These are phyloP conservation scores for Tiaroga cobitis DNA, from an alignment of 2,797 vertebrate species.

Conservation along the genomic window DNA sequence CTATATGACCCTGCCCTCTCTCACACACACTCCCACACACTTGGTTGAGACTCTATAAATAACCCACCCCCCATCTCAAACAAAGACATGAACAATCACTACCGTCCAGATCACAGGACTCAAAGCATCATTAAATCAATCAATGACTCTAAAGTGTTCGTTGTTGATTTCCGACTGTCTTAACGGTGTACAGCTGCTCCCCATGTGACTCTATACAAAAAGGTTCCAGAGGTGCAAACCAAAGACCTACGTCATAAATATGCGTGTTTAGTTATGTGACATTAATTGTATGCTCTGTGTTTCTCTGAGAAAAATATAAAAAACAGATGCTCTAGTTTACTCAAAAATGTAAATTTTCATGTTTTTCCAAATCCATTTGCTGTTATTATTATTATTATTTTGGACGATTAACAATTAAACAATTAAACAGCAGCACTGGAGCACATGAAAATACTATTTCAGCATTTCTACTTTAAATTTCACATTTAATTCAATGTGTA, in stretches of 20 bases:
- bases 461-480: background rate
- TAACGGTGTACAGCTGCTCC: background rate
- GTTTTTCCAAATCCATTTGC: background rate
- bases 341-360: background rate
- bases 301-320: background rate
- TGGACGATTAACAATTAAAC: background rate
- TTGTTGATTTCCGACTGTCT: background rate
- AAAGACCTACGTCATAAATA: background rate
- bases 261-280: background rate
- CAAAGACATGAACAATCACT: background rate
- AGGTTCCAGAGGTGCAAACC: background rate
- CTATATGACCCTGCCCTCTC: conserved; percentile 36
- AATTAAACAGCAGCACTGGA: background rate
- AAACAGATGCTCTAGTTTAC: background rate
- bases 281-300: background rate
- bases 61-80: conserved; percentile 37
- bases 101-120: background rate
- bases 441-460: background rate
- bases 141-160: background rate
- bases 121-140: conserved; percentile 27
- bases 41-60: conserved; percentile 66
- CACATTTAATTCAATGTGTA: background rate
- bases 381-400: too few relatives aligned
- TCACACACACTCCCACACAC: background rate
- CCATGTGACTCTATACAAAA: background rate